These are phyloP conservation scores for Octodonta nipae DNA, from an alignment of 2,888 invertebrate species.

Conservation along the genomic window DNA sequence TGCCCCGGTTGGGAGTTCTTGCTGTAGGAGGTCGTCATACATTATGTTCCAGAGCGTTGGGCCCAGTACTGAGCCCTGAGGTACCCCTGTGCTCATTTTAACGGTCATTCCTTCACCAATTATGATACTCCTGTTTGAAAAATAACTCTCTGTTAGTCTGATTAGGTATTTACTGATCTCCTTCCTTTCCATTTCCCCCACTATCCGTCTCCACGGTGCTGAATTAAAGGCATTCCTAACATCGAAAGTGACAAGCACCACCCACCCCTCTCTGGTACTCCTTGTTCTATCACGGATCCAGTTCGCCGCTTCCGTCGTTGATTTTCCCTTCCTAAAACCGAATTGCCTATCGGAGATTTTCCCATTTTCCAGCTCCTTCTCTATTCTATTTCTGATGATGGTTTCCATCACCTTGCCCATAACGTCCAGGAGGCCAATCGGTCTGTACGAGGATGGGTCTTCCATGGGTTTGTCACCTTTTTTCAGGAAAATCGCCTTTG, in stretches of 20 bases:
- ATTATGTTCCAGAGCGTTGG: constrained; percentile 8
- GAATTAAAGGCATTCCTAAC: too few species aligned
- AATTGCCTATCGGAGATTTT: constrained; percentile 8
- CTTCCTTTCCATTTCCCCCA: constrained; percentile 5
- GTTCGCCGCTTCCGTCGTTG: too few species aligned
- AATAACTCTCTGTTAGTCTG: constrained; percentile 5
- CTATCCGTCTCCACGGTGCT: constrained; percentile 6
- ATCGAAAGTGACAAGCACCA: too few species aligned
- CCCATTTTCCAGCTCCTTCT: constrained; percentile 8
- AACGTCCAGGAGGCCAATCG: constrained; percentile 7
- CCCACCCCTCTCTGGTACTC: too few species aligned
- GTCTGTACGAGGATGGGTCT: constrained; percentile 3
- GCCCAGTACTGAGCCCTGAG: constrained; percentile 9
- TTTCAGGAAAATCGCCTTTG: too few species aligned
- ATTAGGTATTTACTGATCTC: constrained; percentile 7
- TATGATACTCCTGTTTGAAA: constrained; percentile 3
- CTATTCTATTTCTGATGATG: constrained; percentile 5
- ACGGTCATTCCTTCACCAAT: background rate
- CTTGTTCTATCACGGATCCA: too few species aligned
- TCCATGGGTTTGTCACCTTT: too few species aligned
- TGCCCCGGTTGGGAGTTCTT: constrained; percentile 4
- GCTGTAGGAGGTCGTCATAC: constrained; percentile 4
- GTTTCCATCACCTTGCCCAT: constrained; percentile 8
- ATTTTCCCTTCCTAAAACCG: constrained; percentile 8
- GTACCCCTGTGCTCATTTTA: constrained; percentile 6